Conservation (phyloP, 2,113 vertebrate genomes). For the Eulacestoma nigropectus region DNA sequence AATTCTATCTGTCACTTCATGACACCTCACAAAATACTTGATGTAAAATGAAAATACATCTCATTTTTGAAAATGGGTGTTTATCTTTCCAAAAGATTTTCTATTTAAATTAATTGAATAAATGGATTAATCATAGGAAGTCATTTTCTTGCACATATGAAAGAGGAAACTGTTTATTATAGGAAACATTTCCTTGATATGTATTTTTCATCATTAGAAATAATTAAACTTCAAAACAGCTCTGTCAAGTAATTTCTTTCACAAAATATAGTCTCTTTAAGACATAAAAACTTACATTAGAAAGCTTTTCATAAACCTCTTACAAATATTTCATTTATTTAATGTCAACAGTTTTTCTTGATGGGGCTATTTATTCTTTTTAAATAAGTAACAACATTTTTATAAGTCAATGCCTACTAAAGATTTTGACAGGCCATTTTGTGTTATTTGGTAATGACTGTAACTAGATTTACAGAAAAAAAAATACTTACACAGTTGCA, state of each 20-base stretch:
- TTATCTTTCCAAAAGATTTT: not conserved
- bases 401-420: not conserved
- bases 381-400: not conserved
- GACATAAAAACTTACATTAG: not conserved
- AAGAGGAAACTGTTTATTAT: not conserved
- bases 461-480: not conserved
- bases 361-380: not conserved
- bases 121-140: not conserved
- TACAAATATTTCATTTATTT: not conserved
- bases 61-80: not conserved
- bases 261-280: not conserved
- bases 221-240: not conserved
- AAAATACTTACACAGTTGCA: not conserved
- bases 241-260: not conserved
- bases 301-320: not conserved
- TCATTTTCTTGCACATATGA: not conserved
- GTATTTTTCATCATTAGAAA: not conserved
- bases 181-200: not conserved
- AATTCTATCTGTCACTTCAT: not conserved
- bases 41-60: not conserved
- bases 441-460: not conserved
- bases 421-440: not conserved
- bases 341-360: not conserved
- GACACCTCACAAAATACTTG: not conserved
- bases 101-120: not conserved